Conservation (phyloP, 2,797 vertebrate species). For the Gymnoscopelus microlampas region DNA sequence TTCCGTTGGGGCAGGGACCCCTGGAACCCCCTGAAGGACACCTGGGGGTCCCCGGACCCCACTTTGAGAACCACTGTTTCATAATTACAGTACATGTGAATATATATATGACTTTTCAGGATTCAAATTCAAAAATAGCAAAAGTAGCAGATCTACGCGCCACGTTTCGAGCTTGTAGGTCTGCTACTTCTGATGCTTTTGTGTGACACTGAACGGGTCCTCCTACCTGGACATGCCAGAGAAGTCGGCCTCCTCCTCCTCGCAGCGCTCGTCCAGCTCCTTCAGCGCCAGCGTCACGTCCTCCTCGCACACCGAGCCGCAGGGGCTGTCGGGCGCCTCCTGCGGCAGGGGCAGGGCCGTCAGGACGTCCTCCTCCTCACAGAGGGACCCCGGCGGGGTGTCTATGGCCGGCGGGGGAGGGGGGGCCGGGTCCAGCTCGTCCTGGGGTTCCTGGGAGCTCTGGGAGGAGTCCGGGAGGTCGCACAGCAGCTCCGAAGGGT, state of each 20-base stretch:
- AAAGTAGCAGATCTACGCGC: no score
- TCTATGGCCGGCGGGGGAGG: constrained; percentile 84
- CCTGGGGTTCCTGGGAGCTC: constrained; percentile 79
- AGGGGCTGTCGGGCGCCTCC: constrained; percentile 86
- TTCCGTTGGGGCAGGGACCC: no score
- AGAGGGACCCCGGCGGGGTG: constrained; percentile 89
- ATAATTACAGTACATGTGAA: no score
- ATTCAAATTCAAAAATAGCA: no score
- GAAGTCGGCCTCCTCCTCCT: constrained; percentile 96
- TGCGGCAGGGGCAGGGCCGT: constrained; percentile 76
- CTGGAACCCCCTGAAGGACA: no score
- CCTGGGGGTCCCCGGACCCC: no score
- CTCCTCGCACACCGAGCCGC: constrained; percentile 92
- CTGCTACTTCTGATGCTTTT: no score
- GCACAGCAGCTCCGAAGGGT: constrained; percentile 85
- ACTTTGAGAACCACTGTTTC: no score
- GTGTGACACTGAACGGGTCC: background rate
- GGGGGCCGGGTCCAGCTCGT: constrained; percentile 81
- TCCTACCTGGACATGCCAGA: constrained; percentile 93
- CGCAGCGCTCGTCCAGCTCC: constrained; percentile 95
- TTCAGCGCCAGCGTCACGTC: constrained; percentile 96
- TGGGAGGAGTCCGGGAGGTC: constrained; percentile 82
- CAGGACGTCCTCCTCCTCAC: constrained; percentile 84
- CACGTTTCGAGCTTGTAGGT: no score
- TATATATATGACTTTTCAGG: no score